Base-by-base conservation (phyloP, 1,140 invertebrate species). In the Antheraea mylitta region DNA sequence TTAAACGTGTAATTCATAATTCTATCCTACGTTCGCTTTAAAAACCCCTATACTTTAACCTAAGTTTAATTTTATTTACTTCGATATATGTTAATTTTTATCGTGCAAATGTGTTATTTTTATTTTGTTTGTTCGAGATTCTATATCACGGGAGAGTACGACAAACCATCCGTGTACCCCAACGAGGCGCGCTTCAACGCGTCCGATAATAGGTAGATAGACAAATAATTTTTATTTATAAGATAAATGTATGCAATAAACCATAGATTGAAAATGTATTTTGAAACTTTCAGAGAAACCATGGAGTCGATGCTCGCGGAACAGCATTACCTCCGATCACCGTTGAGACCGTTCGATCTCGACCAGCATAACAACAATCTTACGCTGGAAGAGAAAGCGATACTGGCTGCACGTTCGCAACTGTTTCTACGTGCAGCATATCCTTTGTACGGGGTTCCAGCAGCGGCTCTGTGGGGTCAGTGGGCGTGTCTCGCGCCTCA, bases 251-350 rank as follows among this genome's bases (percentile, higher is more conserved):
- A 42, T 18, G 13, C 30, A 30, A 30, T 61, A 13, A 61, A 30
- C 11, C 7, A 66, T 19, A 59, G 30, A 42, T 37, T 66, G 30
- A 66, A 59, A 18, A 22, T 65, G 18, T 48, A 7, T 65, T 66
- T 7, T 59, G n/a, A 9, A 37, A 67, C 16, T 90, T 90, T 70
- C 94, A 97, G 96, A 90, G 96, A 96, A 87, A 97, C 96, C 30
- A 97, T 96, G 96, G 96, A 96, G 83, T 96, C 95, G 16, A 96
- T 96, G 96, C 80, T 96, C 70, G 95, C 95, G 16, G 96, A 96
- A 81, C 96, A 96, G 84, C 95, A 96, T 71, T 95, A 96, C 70
- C 86, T 96, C 69, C 94, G 95, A 62, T 96, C 95, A 68, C 96
- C 95, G 0, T 91, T 96, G 58, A 94, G 96, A 48, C 95, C 96